Evolutionary conservation across 2,888 invertebrate species (phyloP).

Genomic region (Drosophila imparisetae): DNA sequence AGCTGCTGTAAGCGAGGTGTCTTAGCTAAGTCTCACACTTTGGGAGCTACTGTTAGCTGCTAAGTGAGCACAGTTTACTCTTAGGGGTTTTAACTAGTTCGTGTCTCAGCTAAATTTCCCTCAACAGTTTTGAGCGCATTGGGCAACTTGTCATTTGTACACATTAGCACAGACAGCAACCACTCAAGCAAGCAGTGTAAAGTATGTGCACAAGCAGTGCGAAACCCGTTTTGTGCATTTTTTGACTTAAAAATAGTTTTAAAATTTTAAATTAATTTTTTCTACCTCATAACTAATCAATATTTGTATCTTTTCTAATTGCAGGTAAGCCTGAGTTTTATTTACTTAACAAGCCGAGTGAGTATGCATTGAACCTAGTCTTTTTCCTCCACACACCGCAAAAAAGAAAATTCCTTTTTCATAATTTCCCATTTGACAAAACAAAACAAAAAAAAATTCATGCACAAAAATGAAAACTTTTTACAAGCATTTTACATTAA

Average conservation of each 20-base stretch:
- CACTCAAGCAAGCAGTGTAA: rapidly evolving
- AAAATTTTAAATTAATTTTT: not conserved
- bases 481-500: constrained; percentile 18
- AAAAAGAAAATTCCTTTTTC: constrained; percentile 30
- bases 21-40: not conserved
- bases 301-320: constrained; percentile 24
- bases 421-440: constrained; percentile 25
- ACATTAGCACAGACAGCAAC: constrained; percentile 12
- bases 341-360: constrained; percentile 25
- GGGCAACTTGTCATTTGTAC: not conserved
- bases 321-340: constrained; percentile 57
- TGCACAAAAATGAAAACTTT: constrained; percentile 29
- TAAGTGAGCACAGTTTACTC: not conserved
- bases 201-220: constrained; percentile 1
- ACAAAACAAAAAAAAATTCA: constrained; percentile 25
- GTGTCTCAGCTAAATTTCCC: constrained; percentile 10
- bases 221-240: not conserved
- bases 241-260: not conserved
- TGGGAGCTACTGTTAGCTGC: not conserved
- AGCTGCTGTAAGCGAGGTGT: not conserved
- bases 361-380: constrained; percentile 40
- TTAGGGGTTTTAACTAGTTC: no score
- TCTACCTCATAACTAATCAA: not conserved
- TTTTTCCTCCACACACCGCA: constrained; percentile 13
- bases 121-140: rapidly evolving